A percentile compares a stretch with the other conserved stretches of the same genome.
phyloP scores from a whole-genome alignment of 2,888 invertebrate species.

The Loripinus fragilis region DNA sequence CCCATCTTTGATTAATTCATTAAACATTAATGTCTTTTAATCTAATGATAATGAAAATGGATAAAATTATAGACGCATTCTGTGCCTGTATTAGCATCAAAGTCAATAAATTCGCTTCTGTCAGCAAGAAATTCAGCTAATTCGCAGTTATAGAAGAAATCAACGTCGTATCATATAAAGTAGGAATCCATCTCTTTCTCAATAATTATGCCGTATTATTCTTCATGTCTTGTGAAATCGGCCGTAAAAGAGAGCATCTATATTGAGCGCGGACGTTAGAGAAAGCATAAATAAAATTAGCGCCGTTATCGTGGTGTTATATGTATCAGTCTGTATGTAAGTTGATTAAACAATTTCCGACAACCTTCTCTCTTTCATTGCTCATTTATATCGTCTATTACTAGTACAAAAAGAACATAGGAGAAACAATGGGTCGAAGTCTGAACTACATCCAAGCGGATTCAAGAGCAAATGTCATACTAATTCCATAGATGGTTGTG shows the following conservation, averaged over 20 bases:
- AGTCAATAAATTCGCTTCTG: constrained; percentile 45
- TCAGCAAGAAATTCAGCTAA: constrained; percentile 51
- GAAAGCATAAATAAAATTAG: constrained; percentile 15
- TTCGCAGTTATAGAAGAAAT: constrained; percentile 49
- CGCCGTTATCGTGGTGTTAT: constrained; percentile 1
- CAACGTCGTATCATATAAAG: constrained; percentile 52
- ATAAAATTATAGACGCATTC: constrained; percentile 55
- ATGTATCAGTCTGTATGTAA: constrained; percentile 7
- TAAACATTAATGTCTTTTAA: constrained; percentile 23
- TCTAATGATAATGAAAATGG: constrained; percentile 17
- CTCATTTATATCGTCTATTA: background rate
- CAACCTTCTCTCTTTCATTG: background rate
- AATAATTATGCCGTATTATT: constrained; percentile 31
- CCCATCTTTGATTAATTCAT: constrained; percentile 22
- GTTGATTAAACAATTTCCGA: constrained; percentile 7
- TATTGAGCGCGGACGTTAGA: background rate
- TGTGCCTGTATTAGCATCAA: constrained; percentile 47
- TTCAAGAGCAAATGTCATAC: too few species aligned
- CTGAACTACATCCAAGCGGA: too few species aligned
- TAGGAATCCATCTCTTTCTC: constrained; percentile 46
- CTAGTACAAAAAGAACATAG: too few species aligned
- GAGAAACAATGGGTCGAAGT: too few species aligned
- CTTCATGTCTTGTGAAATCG: constrained; percentile 2
- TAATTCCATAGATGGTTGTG: too few species aligned
- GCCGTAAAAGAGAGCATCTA: constrained; percentile 12